Percentiles rank a stretch among this genome's conserved stretches.
Conservation (phyloP, 2,113 vertebrate species). For the Climacteris rufus region DNA sequence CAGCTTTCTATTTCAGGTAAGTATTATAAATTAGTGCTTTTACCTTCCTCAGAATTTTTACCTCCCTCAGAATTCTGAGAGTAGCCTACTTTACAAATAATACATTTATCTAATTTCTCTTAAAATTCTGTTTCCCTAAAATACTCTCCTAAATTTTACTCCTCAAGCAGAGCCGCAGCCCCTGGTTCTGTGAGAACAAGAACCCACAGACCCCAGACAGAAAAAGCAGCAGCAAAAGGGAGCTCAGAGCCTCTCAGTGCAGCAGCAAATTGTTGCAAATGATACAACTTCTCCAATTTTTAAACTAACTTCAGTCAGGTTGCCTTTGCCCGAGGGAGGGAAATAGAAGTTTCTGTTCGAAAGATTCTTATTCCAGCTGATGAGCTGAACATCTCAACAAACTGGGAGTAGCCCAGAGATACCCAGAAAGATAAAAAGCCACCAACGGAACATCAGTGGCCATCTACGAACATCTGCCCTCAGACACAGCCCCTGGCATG, state of each 20-base stretch:
- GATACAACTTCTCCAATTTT: no score
- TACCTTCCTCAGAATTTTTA: neutral
- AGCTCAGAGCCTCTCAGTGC: neutral
- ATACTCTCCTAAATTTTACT: neutral
- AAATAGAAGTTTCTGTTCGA: no score
- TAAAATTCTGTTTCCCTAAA: neutral
- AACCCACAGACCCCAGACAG: neutral
- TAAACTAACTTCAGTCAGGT: no score
- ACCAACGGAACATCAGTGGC: no score
- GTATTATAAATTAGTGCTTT: neutral
- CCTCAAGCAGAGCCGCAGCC: neutral
- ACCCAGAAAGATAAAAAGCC: no score
- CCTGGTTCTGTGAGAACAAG: rapidly evolving
- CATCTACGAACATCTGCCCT: no score
- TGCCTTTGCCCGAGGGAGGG: no score
- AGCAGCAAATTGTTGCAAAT: no score
- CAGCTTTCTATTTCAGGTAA: neutral
- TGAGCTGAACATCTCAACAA: no score
- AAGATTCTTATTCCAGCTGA: no score
- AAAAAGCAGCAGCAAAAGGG: neutral
- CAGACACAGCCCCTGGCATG: no score
- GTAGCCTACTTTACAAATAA: neutral
- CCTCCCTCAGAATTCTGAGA: neutral
- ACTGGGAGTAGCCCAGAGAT: no score
- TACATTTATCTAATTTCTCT: neutral